Base-by-base conservation (phyloP, 2,113 vertebrate species). In the Himantopus leucocephalus region DNA sequence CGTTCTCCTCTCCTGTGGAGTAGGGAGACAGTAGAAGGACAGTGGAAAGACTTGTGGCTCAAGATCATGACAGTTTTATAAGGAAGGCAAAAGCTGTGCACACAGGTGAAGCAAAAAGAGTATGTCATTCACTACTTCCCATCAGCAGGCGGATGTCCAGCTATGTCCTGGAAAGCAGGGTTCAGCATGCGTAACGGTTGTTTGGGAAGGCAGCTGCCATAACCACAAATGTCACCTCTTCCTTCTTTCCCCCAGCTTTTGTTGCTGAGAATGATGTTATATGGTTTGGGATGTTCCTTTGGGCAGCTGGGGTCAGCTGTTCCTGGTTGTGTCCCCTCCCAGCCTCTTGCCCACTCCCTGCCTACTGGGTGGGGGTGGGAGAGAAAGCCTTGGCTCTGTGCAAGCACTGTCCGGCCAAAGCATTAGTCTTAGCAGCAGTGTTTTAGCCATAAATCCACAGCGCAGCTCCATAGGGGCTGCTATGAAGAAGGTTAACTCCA, bases 171-270 rank as follows among this genome's bases (percentile, higher is more conserved):
- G 52, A 58, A 72, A 53, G 30, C n/a, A 60, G 37, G 23, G 23
- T 76, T 84, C n/a, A 9, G 52, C 18, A 6, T 4, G 12, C 13
- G 8, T n/a, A 39, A 8, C 0, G 2, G 43, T 35, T 39, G 17
- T 32, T 50, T 64, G 50, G 29, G 32, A 71, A 72, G 30, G 24
- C 37, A 60, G 14, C 8, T 26, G 6, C 39, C 6, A 10, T 60
- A 47, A n/a, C 8, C 7, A 41, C n/a, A 21, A 20, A 35, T 12
- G 30, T n/a, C 3, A 9, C 30, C 15, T 68, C 6, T 21, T 68
- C 39, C 14, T 52, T 5, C 26, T 43, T 78, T 43, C 18, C 2
- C 0, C 10, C 12, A 64, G 43, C 9, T 83, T 66, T 77, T 64
- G 37, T 24, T 66, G 29, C 37, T n/a, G 19, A 34, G 18, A 26